Conservation (phyloP, 2,888 invertebrate species). For the Apocheima hispidaria region DNA sequence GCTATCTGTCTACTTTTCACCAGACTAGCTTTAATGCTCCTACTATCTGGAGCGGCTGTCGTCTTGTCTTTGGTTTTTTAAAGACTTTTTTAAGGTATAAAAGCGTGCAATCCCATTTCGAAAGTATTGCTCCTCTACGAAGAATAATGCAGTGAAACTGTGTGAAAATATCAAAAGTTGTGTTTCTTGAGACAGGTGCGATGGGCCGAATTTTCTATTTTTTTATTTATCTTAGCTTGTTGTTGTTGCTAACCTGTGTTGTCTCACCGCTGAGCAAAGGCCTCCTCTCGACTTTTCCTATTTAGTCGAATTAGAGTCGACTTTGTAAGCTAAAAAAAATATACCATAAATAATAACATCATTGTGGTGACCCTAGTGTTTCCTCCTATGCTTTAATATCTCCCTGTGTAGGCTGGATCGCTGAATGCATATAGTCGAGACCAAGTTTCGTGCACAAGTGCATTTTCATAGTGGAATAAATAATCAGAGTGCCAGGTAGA, state of each 20-base stretch:
- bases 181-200: too few relatives aligned
- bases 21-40: constrained; percentile 16
- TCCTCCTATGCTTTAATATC: constrained; percentile 60
- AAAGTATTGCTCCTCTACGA: neutral
- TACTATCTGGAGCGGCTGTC: constrained; percentile 14
- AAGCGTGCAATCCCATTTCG: neutral
- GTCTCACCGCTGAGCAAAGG: too few relatives aligned
- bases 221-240: too few relatives aligned
- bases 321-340: too few relatives aligned
- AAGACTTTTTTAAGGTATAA: neutral
- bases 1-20: constrained; percentile 20
- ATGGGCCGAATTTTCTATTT: too few relatives aligned
- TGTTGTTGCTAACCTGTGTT: too few relatives aligned
- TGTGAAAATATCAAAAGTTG: too few relatives aligned
- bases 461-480: constrained; percentile 69
- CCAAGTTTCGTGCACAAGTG: constrained; percentile 71
- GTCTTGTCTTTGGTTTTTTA: constrained; percentile 7
- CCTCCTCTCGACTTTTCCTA: too few relatives aligned
- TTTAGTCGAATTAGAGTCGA: too few relatives aligned
- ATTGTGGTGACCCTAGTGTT: constrained; percentile 27
- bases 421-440: constrained; percentile 60
- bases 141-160: neutral
- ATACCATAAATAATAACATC: neutral
- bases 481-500: constrained; percentile 55
- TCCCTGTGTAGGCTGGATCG: constrained; percentile 65